Base-by-base conservation (phyloP, 2,888 invertebrate species). In the Pyrrhia umbra region DNA sequence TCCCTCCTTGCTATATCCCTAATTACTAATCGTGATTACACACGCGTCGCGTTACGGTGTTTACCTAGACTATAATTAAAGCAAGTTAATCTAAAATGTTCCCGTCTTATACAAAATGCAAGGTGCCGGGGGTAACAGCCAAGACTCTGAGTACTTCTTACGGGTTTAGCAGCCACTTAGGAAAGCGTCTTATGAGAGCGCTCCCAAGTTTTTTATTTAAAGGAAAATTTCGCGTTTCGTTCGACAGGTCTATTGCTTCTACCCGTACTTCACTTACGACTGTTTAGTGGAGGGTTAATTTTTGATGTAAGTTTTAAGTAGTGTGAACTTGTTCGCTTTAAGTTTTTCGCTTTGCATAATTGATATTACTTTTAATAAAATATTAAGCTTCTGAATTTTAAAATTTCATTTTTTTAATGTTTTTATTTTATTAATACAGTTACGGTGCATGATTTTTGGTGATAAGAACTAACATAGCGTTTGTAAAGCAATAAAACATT, bases 11-110 rank as follows among this genome's bases (percentile, higher is more conserved):
- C 74, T 73, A 82, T 81, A 81, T 80, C 78, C 88, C 91, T 93
- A 93, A 94, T 94, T 93, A 94, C 91, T 89, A 90, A 92, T 92
- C 91, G 91, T 92, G 90, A 93, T 92, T 91, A 92, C 90, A 89
- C 82, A 88, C 90, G 87, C 86, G 85, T 84, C 82, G 63, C 77
- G 82, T 83, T 82, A 80, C 85, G 75, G 69, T 91, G 90, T 92
- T 92, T 92, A 87, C 91, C 87, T 85, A 87, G 84, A 88, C 88
- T 89, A 89, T 93, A 93, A 94, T 94, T 93, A 93, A 91, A 89
- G 86, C 88, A 88, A 89, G 89, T 91, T 92, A 92, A 93, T 92
- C 92, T 91, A 86, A 90, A 92, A 81, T 86, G 88, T 87, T 90
- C 82, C 81, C 79, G 70, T 85, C 91, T 94, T 91, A 93, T 93